Percentiles rank a stretch among this genome's conserved stretches.
These are phyloP conservation scores for Leptopilina myrica DNA, from an alignment of 2,888 invertebrate species.

Conservation along the genomic window DNA sequence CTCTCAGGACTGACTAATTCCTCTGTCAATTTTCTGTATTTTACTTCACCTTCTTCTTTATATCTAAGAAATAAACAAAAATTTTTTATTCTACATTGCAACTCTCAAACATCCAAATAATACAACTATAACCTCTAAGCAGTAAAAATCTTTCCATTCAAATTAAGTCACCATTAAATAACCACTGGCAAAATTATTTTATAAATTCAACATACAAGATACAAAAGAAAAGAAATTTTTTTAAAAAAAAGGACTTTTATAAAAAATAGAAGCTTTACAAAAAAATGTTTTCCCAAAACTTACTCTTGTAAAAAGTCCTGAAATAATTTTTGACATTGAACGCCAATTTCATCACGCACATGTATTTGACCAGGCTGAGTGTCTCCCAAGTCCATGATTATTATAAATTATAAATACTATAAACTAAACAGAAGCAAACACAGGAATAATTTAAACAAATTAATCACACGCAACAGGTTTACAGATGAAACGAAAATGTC, in stretches of 20 bases:
- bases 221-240: neutral
- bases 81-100: neutral
- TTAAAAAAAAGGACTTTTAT: neutral
- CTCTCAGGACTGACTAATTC: constrained; percentile 92
- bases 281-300: constrained; percentile 71
- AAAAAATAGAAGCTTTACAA: neutral
- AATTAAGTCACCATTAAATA: no score
- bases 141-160: no score
- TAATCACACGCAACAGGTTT: constrained; percentile 18
- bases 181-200: no score
- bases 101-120: no score
- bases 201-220: constrained; percentile 1
- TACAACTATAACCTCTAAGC: neutral
- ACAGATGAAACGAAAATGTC: neutral
- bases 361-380: constrained; percentile 85
- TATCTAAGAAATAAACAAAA: constrained; percentile 74
- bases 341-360: constrained; percentile 94
- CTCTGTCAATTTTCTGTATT: constrained; percentile 90
- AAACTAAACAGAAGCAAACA: constrained; percentile 17
- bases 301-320: constrained; percentile 97
- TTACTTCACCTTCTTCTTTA: constrained; percentile 91
- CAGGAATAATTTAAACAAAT: constrained; percentile 18
- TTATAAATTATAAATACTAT: neutral
- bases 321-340: constrained; percentile 95
- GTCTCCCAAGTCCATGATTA: constrained; percentile 88